Percentiles rank a stretch among this genome's conserved stretches.
Evolutionary conservation across 2,888 invertebrate genomes (phyloP).

Genomic region (Cheilosia scutellata): DNA sequence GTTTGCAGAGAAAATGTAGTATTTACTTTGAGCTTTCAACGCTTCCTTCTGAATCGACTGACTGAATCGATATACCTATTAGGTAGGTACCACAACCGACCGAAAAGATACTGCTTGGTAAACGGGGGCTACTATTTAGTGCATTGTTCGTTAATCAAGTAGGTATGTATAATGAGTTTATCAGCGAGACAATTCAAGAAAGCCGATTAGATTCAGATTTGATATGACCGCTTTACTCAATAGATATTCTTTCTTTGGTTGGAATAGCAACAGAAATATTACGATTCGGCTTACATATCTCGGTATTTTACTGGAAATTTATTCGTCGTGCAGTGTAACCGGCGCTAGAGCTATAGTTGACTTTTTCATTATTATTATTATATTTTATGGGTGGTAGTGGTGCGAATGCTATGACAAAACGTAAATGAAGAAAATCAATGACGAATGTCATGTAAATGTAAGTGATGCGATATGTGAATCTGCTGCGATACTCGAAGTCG

Average conservation of each 20-base stretch:
- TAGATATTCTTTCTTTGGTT: constrained; percentile 21
- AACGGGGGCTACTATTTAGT: background rate
- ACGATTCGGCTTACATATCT: background rate
- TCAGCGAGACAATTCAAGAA: background rate
- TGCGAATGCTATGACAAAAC: background rate
- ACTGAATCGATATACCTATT: constrained; percentile 43
- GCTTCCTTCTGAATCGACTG: background rate
- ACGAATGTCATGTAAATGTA: constrained; percentile 11
- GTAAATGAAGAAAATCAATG: background rate
- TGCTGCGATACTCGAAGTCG: constrained; percentile 18
- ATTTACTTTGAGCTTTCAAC: background rate
- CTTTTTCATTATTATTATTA: background rate
- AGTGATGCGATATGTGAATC: background rate
- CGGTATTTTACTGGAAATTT: background rate
- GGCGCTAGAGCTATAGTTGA: background rate
- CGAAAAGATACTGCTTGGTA: background rate
- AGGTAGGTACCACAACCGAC: background rate
- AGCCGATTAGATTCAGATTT: constrained; percentile 21
- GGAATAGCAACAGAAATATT: background rate
- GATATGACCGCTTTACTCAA: constrained; percentile 1
- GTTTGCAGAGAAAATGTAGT: background rate
- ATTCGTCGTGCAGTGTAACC: background rate
- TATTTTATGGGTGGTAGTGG: background rate
- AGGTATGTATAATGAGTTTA: constrained; percentile 1
- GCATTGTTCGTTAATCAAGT: constrained; percentile 10